Evolutionary conservation across 2,113 vertebrate species (phyloP), one percentile per base, ranked within the genome.

Genomic region (Eolophus roseicapilla): DNA sequence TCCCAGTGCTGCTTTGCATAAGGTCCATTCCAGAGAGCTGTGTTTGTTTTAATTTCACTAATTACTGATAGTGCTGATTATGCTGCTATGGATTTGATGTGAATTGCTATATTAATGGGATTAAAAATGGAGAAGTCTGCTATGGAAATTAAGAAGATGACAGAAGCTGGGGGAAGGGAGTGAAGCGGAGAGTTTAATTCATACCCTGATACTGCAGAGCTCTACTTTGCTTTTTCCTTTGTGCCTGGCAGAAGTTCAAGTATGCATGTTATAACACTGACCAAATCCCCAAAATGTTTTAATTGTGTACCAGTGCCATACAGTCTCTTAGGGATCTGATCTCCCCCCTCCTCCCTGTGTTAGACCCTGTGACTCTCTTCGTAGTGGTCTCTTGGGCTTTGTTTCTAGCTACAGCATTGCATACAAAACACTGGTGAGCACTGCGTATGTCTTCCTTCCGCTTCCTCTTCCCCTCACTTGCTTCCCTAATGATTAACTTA

Each of bases 51-150:
- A 92, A 90, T 96, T 95, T 94, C 81, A 92, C 86, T 96, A 96
- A 96, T 97, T 96, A 88, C 93, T 88, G 94, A 84, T 92, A 87
- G 81, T 87, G 83, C 96, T 97, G 94, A 97, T 94, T 97, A 94
- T 90, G 52, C 90, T 88, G 82, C 71, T 92, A 15, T 78, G 76
- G 90, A 94, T 95, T 94, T 96, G 95, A 96, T 4, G 49, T 92
- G 91, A 97, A 95, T 95, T 91, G 81, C 82, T 95, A 0, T 81
- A 96, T 95, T 94, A 96, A 96, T 89, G 94, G 82, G 90, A 95
- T 93, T 65, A 96, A 91, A 97, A 97, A 90, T 85, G 77, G 77
- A 95, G 83, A 92, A 91, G 84, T 95, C 94, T 96, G 85, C 88
- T 18, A 15, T 92, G 82, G 84, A 95, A 92, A 94, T 93, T 37